A percentile compares a stretch with the other conserved stretches of the same genome.
These are phyloP conservation scores for Dermochelys coriacea DNA, from an alignment of 2,797 vertebrate species.

Conservation along the genomic window DNA sequence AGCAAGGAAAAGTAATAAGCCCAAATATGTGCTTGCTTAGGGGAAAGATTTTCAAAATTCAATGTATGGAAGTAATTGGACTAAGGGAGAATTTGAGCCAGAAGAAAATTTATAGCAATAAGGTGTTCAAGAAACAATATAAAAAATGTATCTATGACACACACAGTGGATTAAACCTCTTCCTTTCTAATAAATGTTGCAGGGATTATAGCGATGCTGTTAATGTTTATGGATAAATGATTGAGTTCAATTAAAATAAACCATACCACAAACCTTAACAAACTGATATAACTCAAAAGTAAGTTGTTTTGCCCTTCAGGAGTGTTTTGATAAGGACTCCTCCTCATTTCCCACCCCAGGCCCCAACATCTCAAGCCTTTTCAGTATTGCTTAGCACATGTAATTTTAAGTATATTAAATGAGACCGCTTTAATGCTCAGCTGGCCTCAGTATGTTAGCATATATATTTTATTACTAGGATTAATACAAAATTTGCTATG, in stretches of 20 bases:
- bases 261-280: not conserved
- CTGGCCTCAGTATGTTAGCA: not conserved
- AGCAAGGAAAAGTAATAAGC: constrained; percentile 22
- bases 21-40: constrained; percentile 27
- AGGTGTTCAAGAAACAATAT: not conserved
- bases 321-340: not conserved
- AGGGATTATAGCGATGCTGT: not conserved
- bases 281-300: constrained; percentile 26
- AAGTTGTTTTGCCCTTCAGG: not conserved
- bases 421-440: not conserved
- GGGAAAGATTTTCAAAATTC: constrained; percentile 23
- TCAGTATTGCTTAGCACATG: not conserved
- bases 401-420: constrained; percentile 1
- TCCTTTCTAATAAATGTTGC: not conserved
- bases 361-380: not conserved
- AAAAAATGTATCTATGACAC: accelerated
- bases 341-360: not conserved
- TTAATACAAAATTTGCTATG: not conserved
- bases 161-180: not conserved
- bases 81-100: not conserved
- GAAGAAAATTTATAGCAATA: not conserved
- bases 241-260: constrained; percentile 45
- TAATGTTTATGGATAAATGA: constrained; percentile 35
- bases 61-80: constrained; percentile 28
- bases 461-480: not conserved